A percentile compares a stretch with the other conserved stretches of the same genome.
phyloP scores from a whole-genome alignment of 35 echinoderm and acorn worm genomes.

The Holothuria glaberrima region DNA sequence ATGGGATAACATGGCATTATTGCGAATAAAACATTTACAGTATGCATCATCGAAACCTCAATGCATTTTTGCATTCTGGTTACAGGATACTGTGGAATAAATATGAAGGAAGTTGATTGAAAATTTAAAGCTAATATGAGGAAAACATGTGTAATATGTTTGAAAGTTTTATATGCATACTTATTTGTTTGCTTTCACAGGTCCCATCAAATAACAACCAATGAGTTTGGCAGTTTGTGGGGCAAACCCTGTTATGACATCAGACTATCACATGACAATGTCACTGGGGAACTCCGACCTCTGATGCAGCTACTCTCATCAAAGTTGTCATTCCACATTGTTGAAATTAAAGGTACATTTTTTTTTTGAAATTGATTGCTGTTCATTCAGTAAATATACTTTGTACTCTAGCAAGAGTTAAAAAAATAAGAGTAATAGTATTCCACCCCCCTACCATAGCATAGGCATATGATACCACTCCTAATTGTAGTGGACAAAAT shows the following conservation, averaged over 20 bases:
- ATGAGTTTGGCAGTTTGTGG: slow-evolving; percentile 37
- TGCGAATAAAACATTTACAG: too few species aligned
- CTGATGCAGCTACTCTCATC: slow-evolving; percentile 24
- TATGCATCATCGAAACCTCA: too few species aligned
- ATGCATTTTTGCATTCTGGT: too few species aligned
- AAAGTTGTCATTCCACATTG: slow-evolving; percentile 28
- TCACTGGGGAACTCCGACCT: background rate
- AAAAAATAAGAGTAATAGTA: background rate
- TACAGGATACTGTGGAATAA: too few species aligned
- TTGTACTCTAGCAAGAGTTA: background rate
- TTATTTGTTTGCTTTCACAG: background rate
- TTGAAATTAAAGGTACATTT: slow-evolving; percentile 37
- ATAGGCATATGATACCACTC: too few species aligned
- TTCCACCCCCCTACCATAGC: background rate
- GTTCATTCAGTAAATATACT: background rate
- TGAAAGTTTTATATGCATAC: too few species aligned
- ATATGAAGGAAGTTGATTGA: too few species aligned
- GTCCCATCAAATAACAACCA: background rate
- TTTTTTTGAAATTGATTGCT: background rate
- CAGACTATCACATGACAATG: background rate
- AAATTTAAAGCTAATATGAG: too few species aligned
- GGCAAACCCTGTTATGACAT: background rate
- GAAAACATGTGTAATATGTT: too few species aligned
- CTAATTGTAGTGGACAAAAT: too few species aligned
- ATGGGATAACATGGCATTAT: too few species aligned